Conservation (phyloP, 2,797 vertebrate genomes). For the Varecia variegata region DNA sequence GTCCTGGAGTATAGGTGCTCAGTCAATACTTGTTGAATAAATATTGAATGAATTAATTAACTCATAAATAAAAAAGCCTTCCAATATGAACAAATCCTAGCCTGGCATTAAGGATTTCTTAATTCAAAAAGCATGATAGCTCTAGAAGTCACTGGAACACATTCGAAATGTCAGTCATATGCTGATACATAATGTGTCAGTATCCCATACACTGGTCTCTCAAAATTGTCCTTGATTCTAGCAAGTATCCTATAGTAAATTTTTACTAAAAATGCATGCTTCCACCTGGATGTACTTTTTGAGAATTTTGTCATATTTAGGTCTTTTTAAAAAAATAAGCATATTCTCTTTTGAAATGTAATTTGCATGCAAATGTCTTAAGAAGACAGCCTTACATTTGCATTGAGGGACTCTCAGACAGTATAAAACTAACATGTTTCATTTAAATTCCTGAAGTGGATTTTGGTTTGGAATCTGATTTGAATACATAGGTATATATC, state of each 20-base stretch:
- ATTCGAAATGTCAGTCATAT: background rate
- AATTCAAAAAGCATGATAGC: background rate
- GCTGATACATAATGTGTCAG: background rate
- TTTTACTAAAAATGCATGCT: background rate
- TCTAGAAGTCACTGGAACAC: background rate
- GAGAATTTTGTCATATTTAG: slow-evolving; percentile 34
- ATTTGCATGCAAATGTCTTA: background rate
- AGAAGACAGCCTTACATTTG: background rate
- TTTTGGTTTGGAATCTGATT: slow-evolving; percentile 47
- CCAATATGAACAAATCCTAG: background rate
- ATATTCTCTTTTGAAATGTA: slow-evolving; percentile 21
- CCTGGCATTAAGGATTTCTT: background rate
- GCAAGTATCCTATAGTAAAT: background rate
- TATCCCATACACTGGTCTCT: background rate
- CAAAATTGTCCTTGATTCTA: background rate
- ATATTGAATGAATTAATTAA: background rate
- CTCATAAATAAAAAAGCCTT: background rate
- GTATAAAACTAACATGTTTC: background rate
- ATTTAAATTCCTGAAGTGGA: slow-evolving; percentile 31
- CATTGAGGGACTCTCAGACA: background rate
- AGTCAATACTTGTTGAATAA: background rate
- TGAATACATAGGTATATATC: background rate
- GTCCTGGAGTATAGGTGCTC: background rate
- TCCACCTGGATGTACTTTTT: background rate
- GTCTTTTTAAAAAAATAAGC: background rate